Conservation (phyloP, 2,888 invertebrate genomes). For the Agonopterix subpropinquella region DNA sequence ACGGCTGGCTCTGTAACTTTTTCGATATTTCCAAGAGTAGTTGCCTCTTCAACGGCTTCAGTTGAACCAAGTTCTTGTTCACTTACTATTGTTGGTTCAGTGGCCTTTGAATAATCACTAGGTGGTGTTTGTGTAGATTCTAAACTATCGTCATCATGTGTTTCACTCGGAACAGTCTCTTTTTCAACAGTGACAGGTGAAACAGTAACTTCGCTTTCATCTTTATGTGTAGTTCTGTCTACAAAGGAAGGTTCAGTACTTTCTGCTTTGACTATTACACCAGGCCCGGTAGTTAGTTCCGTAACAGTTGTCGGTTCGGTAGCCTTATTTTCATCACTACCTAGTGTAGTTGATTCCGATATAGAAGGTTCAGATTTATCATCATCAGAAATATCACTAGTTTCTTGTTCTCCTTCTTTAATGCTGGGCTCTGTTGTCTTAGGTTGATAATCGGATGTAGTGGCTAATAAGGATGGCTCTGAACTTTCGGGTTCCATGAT, state of each 20-base stretch:
- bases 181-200: neutral
- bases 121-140: too few relatives aligned
- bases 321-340: neutral
- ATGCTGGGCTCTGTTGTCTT: too few relatives aligned
- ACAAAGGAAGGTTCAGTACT: slow-evolving; percentile 4
- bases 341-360: neutral
- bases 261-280: slow-evolving; percentile 1
- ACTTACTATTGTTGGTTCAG: slow-evolving; percentile 10
- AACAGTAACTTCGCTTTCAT: slow-evolving; percentile 1
- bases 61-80: slow-evolving; percentile 2
- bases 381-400: neutral
- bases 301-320: slow-evolving; percentile 1
- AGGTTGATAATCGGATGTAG: neutral
- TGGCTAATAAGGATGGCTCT: neutral
- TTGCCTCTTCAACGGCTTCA: neutral
- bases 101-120: neutral
- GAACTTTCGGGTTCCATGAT: neutral
- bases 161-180: neutral
- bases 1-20: too few relatives aligned
- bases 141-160: too few relatives aligned
- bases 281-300: slow-evolving; percentile 4
- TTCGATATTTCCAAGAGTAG: neutral
- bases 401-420: neutral
- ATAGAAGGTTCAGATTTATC: neutral
- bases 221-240: slow-evolving; percentile 3